phyloP scores from a whole-genome alignment of 2,797 vertebrate genomes.

The Leucoraja ocellata region DNA sequence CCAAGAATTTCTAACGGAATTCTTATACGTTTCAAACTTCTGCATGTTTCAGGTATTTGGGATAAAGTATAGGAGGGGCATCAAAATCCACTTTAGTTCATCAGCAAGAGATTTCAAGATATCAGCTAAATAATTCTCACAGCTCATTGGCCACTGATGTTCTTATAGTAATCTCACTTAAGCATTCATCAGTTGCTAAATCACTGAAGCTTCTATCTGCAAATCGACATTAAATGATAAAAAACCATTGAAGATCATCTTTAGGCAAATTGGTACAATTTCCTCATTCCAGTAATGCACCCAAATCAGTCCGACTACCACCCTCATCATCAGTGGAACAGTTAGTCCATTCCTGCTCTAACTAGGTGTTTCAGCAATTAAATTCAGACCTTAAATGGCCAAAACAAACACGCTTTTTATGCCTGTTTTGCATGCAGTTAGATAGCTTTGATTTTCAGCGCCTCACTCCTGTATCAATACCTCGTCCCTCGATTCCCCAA shows the following conservation, averaged over 20 bases:
- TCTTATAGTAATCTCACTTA: background rate
- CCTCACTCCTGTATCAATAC: no score
- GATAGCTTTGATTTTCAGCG: no score
- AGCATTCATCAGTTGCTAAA: background rate
- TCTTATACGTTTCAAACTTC: background rate
- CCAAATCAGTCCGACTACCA: background rate
- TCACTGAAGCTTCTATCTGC: no score
- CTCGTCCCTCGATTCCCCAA: no score
- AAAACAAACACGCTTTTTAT: no score
- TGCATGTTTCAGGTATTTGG: background rate
- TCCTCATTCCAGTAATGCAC: background rate
- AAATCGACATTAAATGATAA: background rate
- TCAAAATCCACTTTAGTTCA: background rate
- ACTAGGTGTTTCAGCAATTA: background rate
- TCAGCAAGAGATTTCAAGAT: background rate
- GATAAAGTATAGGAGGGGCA: background rate
- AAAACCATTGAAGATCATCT: background rate
- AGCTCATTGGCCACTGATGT: background rate
- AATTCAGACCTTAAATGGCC: no score
- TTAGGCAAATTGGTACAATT: background rate
- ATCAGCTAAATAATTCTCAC: no score
- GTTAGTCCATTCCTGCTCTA: background rate
- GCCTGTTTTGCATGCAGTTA: no score
- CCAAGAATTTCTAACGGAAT: background rate
- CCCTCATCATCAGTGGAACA: background rate